These are phyloP conservation scores for Cossypha caffra DNA, from an alignment of 2,797 vertebrate species.

Conservation along the genomic window DNA sequence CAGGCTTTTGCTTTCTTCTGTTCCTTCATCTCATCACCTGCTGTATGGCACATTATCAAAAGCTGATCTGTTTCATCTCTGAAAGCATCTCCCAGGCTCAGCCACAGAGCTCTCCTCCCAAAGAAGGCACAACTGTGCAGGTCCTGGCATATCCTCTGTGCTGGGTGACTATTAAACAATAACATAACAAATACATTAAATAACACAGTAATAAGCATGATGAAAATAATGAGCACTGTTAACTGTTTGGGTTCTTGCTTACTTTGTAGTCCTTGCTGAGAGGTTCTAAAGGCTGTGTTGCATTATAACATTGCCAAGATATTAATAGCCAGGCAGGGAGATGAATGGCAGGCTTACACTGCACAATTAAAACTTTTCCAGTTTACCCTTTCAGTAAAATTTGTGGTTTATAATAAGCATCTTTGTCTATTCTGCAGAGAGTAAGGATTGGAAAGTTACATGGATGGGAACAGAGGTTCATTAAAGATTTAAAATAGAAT, in stretches of 20 bases:
- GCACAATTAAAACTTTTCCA: constrained; percentile 60
- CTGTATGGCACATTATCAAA: not conserved
- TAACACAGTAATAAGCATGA: constrained; percentile 1
- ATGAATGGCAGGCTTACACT: constrained; percentile 31
- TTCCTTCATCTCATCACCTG: not conserved
- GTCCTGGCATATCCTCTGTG: not conserved
- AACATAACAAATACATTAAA: constrained; percentile 28
- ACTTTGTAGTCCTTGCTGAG: not conserved
- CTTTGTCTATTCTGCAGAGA: constrained; percentile 52
- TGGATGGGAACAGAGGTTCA: constrained; percentile 56
- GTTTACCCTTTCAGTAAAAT: constrained; percentile 62
- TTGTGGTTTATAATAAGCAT: constrained; percentile 59
- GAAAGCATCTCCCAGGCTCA: not conserved
- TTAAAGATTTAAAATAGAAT: constrained; percentile 69
- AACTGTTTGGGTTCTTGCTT: constrained; percentile 40
- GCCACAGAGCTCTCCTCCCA: not conserved
- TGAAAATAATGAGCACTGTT: constrained; percentile 13
- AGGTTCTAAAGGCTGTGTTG: constrained; percentile 8
- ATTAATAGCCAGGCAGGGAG: constrained; percentile 54
- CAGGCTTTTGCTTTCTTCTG: not conserved
- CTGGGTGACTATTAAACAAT: not conserved
- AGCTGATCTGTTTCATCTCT: not conserved
- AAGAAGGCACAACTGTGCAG: not conserved
- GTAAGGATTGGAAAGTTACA: constrained; percentile 47
- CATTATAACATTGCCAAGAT: constrained; percentile 13